Evolutionary conservation across 92 coral and sea anemone genomes (phyloP), one percentile per base, ranked within the genome.

Genomic region (Heliopora coerulea): DNA sequence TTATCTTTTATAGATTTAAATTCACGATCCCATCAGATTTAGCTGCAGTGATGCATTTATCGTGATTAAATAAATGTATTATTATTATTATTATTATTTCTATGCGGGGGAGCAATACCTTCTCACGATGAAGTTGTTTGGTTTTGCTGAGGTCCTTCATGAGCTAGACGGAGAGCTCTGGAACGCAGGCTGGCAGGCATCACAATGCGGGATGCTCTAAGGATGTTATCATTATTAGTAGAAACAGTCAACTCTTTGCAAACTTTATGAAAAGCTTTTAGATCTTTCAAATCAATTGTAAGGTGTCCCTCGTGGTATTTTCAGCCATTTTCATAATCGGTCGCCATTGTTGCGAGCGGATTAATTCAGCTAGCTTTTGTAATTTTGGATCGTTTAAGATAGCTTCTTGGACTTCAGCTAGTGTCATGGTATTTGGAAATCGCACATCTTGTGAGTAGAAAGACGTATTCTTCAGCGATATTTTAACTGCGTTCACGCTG

Each of bases 121-220:
- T 80, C n/a, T 74, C 68, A 13, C 86, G 37, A 31, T 81, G 80
- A 19, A 81, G 59, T 33, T 63, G 73, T 65, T 81, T 84, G 19
- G 83, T 82, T 49, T 86, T 80, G 6, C 74, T 65, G 15, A 88
- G 80, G 81, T 2, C 88, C 88, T 58, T 88, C 88, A 40, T 87
- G 88, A 17, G 91, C 86, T 25, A 83, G 65, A 19, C 73, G 56
- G 24, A 84, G 79, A 14, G 85, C 75, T 64, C 46, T 42, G 62
- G 60, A 35, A 14, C 79, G 81, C 52, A 80, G 67, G 15, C 52
- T 70, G 12, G 59, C 60, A 39, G 83, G 85, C 39, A 80, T 80
- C 33, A 75, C 82, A 40, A 85, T 35, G 17, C 75, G 66, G 49
- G 61, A 65, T 17, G 63, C 80, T 41, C 82, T 23, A 26, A 84